Evolutionary conservation across 1,140 invertebrate species (phyloP).

Genomic region (Saccostrea echinata): DNA sequence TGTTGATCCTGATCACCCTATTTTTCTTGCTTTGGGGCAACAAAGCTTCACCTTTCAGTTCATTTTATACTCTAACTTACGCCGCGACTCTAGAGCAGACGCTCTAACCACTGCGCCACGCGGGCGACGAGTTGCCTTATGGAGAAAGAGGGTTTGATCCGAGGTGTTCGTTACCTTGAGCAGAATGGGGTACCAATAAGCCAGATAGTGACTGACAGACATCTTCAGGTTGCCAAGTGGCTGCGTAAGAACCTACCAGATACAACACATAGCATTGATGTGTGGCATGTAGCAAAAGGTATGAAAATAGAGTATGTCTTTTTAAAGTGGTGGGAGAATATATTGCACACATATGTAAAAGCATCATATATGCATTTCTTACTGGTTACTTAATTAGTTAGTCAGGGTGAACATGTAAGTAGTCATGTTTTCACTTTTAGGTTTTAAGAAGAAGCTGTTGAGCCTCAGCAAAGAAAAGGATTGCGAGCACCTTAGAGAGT

Average conservation of each 20-base stretch:
- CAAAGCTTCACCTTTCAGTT: too few relatives aligned
- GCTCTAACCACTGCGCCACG: too few relatives aligned
- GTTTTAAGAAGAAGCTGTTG: conserved; percentile 6
- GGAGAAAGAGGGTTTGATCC: conserved; percentile 50
- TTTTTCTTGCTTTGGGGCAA: too few relatives aligned
- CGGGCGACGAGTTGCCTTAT: conserved; percentile 48
- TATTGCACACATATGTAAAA: too few relatives aligned
- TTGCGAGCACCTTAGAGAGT: background rate
- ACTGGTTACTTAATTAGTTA: too few relatives aligned
- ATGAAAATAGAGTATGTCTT: background rate
- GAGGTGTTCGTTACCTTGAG: background rate
- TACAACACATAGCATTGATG: conserved; percentile 54
- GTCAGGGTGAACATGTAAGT: too few relatives aligned
- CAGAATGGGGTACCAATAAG: conserved; percentile 10
- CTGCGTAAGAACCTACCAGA: conserved; percentile 47
- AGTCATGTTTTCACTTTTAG: conserved; percentile 26
- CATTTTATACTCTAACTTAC: too few relatives aligned
- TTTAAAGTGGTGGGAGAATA: too few relatives aligned
- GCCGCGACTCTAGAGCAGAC: too few relatives aligned
- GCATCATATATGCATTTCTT: too few relatives aligned
- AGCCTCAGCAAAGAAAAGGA: conserved; percentile 44
- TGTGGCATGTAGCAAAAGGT: conserved; percentile 65
- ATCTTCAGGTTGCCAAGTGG: conserved; percentile 53
- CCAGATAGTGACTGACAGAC: conserved; percentile 51
- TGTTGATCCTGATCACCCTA: too few relatives aligned